These are phyloP conservation scores for Columbina picui DNA, from an alignment of 2,113 vertebrate genomes.

Conservation along the genomic window DNA sequence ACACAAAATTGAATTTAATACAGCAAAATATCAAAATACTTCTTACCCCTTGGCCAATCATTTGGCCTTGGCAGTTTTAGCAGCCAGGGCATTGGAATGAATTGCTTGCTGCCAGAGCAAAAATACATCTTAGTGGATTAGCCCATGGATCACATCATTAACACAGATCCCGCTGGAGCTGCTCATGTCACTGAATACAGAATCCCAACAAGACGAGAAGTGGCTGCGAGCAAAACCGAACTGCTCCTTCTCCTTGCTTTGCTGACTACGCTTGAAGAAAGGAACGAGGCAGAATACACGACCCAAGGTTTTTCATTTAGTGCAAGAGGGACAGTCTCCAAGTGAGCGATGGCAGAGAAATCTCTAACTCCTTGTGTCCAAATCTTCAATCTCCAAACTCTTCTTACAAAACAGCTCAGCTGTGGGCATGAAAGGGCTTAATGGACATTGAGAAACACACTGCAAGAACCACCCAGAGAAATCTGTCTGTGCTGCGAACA, in stretches of 20 bases:
- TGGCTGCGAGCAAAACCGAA: not conserved
- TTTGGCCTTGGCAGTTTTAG: not conserved
- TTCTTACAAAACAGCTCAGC: not conserved
- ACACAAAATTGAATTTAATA: no score
- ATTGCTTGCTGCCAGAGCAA: not conserved
- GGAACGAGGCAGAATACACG: accelerated
- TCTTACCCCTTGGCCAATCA: not conserved
- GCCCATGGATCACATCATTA: not conserved
- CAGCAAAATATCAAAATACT: not conserved
- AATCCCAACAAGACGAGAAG: not conserved
- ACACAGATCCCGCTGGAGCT: not conserved
- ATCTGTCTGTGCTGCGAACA: not conserved
- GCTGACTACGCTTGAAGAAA: not conserved
- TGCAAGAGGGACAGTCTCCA: no score
- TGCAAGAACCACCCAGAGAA: not conserved
- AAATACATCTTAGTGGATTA: not conserved
- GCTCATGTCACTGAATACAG: not conserved
- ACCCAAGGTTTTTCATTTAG: not conserved
- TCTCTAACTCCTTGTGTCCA: not conserved
- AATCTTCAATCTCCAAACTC: not conserved
- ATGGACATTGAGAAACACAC: not conserved
- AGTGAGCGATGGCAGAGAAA: not conserved
- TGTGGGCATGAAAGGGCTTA: not conserved
- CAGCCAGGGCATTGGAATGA: not conserved
- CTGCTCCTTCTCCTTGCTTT: not conserved